A percentile compares a stretch with the other conserved stretches of the same genome.
Conservation (phyloP, 1,140 invertebrate genomes). For the Linepithema humile region DNA sequence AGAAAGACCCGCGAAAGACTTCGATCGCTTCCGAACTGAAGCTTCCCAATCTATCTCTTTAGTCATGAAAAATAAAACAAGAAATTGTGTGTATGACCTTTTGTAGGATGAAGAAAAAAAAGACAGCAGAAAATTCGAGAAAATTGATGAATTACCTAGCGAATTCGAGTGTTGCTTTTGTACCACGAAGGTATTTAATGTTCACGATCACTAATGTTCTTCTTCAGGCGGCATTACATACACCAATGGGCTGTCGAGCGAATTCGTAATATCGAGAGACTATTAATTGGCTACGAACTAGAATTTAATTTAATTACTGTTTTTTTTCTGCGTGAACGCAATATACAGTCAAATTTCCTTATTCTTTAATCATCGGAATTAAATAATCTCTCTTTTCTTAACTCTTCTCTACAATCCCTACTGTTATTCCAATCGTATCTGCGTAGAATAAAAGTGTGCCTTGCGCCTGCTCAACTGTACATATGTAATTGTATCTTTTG, state of each 20-base stretch:
- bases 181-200: constrained; percentile 96
- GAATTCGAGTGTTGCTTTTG: constrained; percentile 98
- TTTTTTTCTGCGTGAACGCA: background rate
- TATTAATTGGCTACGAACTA: background rate
- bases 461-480: no score
- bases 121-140: constrained; percentile 88
- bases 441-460: no score
- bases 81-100: constrained; percentile 80
- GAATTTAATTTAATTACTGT: background rate
- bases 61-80: constrained; percentile 64
- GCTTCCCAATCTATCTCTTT: constrained; percentile 31
- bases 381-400: no score
- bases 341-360: no score
- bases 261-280: constrained; percentile 11
- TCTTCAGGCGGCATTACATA: constrained; percentile 70
- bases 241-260: constrained; percentile 69
- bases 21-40: constrained; percentile 64
- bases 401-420: no score
- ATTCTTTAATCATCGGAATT: no score
- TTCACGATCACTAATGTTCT: constrained; percentile 75
- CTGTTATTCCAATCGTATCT: no score
- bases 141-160: constrained; percentile 92
- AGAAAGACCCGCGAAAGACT: constrained; percentile 54
- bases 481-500: no score
- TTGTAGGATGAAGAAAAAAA: constrained; percentile 89